phyloP scores from a whole-genome alignment of 2,888 invertebrate genomes.

The Sarcophaga variegata region DNA sequence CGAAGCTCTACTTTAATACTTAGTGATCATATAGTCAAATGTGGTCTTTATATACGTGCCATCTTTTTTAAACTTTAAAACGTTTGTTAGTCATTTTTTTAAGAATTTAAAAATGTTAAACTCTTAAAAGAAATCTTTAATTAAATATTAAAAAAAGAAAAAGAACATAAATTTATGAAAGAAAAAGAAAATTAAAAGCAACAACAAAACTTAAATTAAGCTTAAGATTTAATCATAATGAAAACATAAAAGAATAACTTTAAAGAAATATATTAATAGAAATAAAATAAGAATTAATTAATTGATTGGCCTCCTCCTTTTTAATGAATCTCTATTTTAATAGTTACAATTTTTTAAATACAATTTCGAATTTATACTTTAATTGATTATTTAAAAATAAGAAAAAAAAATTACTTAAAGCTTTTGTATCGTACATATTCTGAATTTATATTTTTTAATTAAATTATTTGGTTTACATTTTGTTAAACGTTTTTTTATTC shows the following conservation, averaged over 20 bases:
- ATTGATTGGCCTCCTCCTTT: constrained; percentile 18
- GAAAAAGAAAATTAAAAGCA: constrained; percentile 15
- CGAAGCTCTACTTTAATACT: constrained; percentile 27
- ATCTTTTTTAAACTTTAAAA: constrained; percentile 78
- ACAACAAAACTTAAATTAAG: constrained; percentile 46
- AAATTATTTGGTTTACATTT: constrained; percentile 42
- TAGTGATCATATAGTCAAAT: constrained; percentile 78
- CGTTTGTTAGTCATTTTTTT: constrained; percentile 66
- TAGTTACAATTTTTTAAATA: constrained; percentile 22
- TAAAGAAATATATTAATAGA: background rate
- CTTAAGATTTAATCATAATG: constrained; percentile 44
- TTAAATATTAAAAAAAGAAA: constrained; percentile 26
- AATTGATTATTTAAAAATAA: constrained; percentile 15
- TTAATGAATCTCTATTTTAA: constrained; percentile 50
- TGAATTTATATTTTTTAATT: constrained; percentile 31
- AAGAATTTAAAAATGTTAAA: constrained; percentile 60
- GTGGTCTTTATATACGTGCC: constrained; percentile 79
- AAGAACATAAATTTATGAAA: constrained; percentile 3
- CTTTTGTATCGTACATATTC: constrained; percentile 43
- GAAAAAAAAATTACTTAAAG: constrained; percentile 8
- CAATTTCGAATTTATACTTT: constrained; percentile 10
- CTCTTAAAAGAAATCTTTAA: constrained; percentile 41
- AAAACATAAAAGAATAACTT: constrained; percentile 17
- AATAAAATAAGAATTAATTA: background rate
- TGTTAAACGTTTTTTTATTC: constrained; percentile 31